A percentile compares a stretch with the other conserved stretches of the same genome.
Evolutionary conservation across 2,113 vertebrate genomes (phyloP).

Genomic region (Sinocyclocheilus grahami): DNA sequence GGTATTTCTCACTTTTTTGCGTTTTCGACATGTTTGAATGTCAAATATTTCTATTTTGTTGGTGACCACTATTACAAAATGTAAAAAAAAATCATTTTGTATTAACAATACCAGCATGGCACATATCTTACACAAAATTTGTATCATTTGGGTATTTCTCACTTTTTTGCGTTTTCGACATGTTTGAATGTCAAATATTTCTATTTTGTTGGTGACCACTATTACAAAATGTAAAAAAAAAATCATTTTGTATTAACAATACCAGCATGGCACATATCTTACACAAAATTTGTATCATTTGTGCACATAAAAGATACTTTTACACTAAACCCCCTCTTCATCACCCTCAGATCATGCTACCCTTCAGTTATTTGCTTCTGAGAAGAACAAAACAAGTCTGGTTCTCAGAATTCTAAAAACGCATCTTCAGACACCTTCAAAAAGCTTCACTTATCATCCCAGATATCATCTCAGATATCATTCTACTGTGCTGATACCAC

Average conservation of each 20-base stretch:
- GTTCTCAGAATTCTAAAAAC: slow-evolving; percentile 24
- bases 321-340: too few relatives aligned
- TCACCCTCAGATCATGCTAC: background rate
- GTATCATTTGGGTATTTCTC: slow-evolving; percentile 67
- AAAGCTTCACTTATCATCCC: background rate
- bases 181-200: background rate
- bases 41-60: background rate
- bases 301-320: background rate
- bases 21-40: background rate
- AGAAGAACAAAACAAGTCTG: slow-evolving; percentile 24
- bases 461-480: slow-evolving; percentile 4
- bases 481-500: background rate
- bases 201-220: background rate
- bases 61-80: background rate
- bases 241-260: background rate
- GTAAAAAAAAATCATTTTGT: background rate
- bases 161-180: slow-evolving; percentile 43
- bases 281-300: background rate
- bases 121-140: too few relatives aligned
- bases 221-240: background rate
- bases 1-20: slow-evolving; percentile 62
- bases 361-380: slow-evolving; percentile 21
- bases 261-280: background rate
- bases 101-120: too few relatives aligned
- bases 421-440: slow-evolving; percentile 1